Evolutionary conservation across 2,797 vertebrate species (phyloP).

Genomic region (Okamejei kenojei): DNA sequence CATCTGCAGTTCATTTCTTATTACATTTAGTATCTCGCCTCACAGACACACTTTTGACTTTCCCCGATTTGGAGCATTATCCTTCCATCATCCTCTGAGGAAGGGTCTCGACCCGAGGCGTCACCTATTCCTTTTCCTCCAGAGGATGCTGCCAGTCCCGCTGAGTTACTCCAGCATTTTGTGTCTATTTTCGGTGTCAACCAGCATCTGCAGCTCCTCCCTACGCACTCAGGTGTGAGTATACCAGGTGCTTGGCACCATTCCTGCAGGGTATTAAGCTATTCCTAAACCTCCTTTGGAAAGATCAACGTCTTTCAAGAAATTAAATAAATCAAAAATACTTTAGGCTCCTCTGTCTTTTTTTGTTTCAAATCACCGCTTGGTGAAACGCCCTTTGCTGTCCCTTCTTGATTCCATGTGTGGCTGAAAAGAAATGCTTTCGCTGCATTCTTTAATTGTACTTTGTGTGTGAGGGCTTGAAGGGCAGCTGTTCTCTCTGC

Average conservation of each 20-base stretch:
- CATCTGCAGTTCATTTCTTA: no score
- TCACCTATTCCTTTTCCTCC: no score
- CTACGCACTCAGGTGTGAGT: not conserved
- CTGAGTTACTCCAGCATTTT: no score
- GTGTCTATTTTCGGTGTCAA: no score
- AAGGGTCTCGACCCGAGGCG: no score
- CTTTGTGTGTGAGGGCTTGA: constrained; percentile 44
- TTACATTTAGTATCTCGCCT: not conserved
- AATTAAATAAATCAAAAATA: constrained; percentile 30
- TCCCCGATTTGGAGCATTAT: not conserved
- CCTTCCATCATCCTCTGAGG: constrained; percentile 34
- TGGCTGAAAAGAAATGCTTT: constrained; percentile 43
- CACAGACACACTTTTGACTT: not conserved
- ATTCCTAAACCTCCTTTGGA: constrained; percentile 43
- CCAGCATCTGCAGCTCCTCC: no score
- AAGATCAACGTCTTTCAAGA: not conserved
- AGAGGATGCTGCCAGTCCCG: no score
- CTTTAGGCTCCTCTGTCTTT: constrained; percentile 42
- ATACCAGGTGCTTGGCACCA: constrained; percentile 47
- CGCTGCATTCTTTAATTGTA: constrained; percentile 51
- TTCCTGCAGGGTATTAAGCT: constrained; percentile 41
- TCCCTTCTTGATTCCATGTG: constrained; percentile 40
- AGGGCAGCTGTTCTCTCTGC: constrained; percentile 46
- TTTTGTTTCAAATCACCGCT: constrained; percentile 49
- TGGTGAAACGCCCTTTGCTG: constrained; percentile 42